Evolutionary conservation across 2,888 invertebrate species (phyloP), one percentile per base, ranked within the genome.

Genomic region (Brachypterus glaber): DNA sequence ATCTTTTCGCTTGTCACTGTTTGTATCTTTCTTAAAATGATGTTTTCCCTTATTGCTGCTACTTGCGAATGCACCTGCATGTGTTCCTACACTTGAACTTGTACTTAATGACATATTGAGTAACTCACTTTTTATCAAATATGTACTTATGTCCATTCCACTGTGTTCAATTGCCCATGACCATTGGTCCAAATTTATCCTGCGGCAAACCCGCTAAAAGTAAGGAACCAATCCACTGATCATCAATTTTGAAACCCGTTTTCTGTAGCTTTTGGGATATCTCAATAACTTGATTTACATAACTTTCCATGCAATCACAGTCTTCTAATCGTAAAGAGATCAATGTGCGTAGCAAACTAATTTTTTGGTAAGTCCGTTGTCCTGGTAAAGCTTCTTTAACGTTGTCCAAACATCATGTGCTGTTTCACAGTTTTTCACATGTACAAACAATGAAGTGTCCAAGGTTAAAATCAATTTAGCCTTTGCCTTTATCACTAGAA

Each of bases 221-320:
- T 17, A 51, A 40, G 30, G 46, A 46, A 5, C 46, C 47, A 17
- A 51, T 37, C 51, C 51, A 54, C 17, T 52, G 45, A 26, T 52
- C 52, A 27, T 40, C 44, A 17, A 54, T 48, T 4, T 30, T 24
- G 17, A 54, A 54, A 21, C 51, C 49, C 9, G 48, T 49, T 8
- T 46, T 40, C 27, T 31, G 35, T 25, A 52, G 44, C 29, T 40
- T 37, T 36, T 52, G 49, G 4, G 40, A 30, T 12, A 30, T 36
- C 11, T 21, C 9, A 21, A 21, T 9, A 21, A 21, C 21, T 21
- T 21, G 21, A 9, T 21, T 7, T 9, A 21, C 21, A 9, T 21
- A 21, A 9, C 21, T 7, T 9, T 21, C 21, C 21, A 21, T 21
- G 5, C 9, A 9, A 21, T 21, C 21, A 21, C 21, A 21, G 5